phyloP scores from a whole-genome alignment of 2,797 vertebrate genomes.

The Pempheris klunzingeri region DNA sequence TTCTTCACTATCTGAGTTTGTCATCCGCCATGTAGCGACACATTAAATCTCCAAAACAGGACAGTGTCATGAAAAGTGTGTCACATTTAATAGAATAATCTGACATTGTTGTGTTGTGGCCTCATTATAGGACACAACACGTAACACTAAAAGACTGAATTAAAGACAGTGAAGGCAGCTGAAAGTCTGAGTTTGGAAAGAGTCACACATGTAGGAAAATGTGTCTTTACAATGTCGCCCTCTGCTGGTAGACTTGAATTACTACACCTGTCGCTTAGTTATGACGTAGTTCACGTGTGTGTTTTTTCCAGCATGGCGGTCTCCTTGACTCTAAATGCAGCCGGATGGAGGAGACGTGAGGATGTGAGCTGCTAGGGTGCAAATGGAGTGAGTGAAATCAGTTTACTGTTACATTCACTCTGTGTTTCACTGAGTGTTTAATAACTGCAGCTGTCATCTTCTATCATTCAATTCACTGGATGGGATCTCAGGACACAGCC shows the following conservation, averaged over 20 bases:
- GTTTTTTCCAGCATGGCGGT: conserved; percentile 61
- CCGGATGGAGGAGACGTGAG: background rate
- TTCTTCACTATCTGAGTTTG: too few species aligned
- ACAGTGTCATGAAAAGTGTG: background rate
- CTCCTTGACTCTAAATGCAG: conserved; percentile 9
- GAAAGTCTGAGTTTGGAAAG: background rate
- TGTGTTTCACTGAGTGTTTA: background rate
- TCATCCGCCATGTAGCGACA: too few species aligned
- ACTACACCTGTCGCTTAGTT: conserved; percentile 62
- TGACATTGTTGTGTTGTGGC: background rate
- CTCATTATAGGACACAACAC: background rate
- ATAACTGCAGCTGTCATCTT: background rate
- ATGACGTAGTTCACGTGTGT: conserved; percentile 65
- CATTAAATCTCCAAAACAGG: background rate
- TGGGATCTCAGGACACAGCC: background rate
- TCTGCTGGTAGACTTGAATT: conserved; percentile 37
- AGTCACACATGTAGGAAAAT: background rate
- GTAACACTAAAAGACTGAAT: background rate
- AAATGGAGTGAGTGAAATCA: background rate
- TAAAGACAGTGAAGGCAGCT: background rate
- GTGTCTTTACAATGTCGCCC: background rate
- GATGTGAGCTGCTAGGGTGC: accelerated
- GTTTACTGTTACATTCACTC: background rate
- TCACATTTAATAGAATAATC: background rate
- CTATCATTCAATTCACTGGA: background rate